Base-by-base conservation (phyloP, 2,113 vertebrate species). In the Colossoma macropomum region DNA sequence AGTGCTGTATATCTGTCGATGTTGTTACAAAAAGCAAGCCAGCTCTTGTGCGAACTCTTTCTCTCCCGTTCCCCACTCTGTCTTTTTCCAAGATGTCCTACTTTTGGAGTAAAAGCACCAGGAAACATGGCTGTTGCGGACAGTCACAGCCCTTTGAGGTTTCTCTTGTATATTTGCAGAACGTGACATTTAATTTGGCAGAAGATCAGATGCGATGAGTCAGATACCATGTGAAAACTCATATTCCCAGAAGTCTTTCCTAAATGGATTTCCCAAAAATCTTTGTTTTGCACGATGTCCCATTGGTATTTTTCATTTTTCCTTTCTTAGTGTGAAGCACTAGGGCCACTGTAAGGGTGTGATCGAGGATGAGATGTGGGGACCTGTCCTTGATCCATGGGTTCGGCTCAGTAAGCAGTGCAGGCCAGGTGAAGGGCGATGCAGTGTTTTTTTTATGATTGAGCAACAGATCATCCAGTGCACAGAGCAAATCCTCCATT, bases 391-490 rank as follows among this genome's bases (percentile, higher is more conserved):
- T 28, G 50, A 78, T 75, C 54, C n/a, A 54, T 62, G 50, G 82
- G 72, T 73, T 65, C 25, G 84, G 86, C 86, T 86, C 84, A 86
- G 85, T 84, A 92, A 93, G 91, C 88, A 87, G 85, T 88, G 90
- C 88, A 87, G 86, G 88, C 87, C 79, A 75, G 74, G 59, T 68
- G 66, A 82, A 78, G 91, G 85, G 86, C 78, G 88, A 85, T 90
- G 92, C 92, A 93, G 92, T 93, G 90, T 78, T 85, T 79, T 75
- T 71, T 45, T 8, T 66, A 75, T 82, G 48, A 66, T 62, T 77
- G 73, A 85, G 84, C 77, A 81, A 68, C 83, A 90, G 87, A 83
- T 87, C 80, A 85, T 92, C 91, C 91, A 91, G 92, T 93, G 92
- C 91, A 89, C 92, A 88, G 86, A 92, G 85, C 79, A 82, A 85